Conservation (phyloP, 2,113 vertebrate species). For the Hippolais icterina region DNA sequence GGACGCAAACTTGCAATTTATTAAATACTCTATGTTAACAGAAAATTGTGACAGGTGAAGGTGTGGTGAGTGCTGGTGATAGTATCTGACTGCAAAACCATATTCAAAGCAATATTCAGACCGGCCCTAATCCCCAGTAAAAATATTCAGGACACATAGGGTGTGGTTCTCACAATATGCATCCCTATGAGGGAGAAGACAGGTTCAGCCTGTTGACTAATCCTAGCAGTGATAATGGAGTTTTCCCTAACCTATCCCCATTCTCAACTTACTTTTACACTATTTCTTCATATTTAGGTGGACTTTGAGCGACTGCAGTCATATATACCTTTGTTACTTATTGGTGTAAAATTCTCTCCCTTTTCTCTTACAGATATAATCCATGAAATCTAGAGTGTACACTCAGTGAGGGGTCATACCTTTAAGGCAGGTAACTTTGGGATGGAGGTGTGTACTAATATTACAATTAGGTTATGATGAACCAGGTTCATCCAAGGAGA, state of each 20-base stretch:
- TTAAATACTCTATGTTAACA: neutral
- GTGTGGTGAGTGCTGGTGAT: neutral
- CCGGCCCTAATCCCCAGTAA: neutral
- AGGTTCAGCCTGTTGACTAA: neutral
- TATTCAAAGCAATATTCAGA: neutral
- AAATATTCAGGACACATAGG: neutral
- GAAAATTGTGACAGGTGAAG: neutral
- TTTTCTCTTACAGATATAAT: neutral
- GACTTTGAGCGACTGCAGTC: neutral
- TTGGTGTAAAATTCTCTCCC: neutral
- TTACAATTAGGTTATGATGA: neutral
- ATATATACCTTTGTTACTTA: neutral
- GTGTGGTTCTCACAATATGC: neutral
- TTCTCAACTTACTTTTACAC: neutral
- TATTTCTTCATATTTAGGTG: neutral
- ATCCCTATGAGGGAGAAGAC: neutral
- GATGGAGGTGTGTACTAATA: neutral
- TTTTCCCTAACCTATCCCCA: neutral
- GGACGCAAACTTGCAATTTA: neutral
- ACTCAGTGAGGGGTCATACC: accelerated
- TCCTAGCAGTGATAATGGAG: neutral
- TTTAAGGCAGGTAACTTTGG: neutral
- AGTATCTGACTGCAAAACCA: neutral
- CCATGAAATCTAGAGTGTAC: neutral
- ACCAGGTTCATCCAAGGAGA: neutral